A percentile compares a stretch with the other conserved stretches of the same genome.
Conservation (phyloP, 2,888 invertebrate species). For the Isoperla grammatica region DNA sequence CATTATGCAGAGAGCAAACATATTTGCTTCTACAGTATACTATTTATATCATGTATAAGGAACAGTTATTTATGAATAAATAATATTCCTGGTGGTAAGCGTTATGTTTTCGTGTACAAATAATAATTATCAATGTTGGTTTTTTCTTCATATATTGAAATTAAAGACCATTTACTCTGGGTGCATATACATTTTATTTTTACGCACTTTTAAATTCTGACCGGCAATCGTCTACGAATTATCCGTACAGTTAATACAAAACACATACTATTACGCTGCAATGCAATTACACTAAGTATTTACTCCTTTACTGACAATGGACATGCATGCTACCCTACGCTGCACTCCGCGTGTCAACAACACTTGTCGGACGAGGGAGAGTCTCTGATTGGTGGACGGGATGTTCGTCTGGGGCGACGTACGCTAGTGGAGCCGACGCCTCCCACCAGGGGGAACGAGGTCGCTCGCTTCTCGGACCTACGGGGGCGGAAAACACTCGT, state of each 20-base stretch:
- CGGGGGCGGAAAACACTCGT: background rate
- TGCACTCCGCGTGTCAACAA: conserved; percentile 18
- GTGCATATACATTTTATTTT: too few relatives aligned
- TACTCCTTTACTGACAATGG: too few relatives aligned
- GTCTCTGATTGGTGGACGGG: conserved; percentile 19
- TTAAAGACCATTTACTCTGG: too few relatives aligned
- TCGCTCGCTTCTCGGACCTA: conserved; percentile 47
- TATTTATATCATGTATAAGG: conserved; percentile 4
- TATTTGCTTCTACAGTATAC: conserved; percentile 1
- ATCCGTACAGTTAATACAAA: too few relatives aligned
- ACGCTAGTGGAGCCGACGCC: conserved; percentile 31
- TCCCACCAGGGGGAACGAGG: conserved; percentile 44
- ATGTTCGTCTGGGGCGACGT: conserved; percentile 9
- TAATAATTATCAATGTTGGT: background rate
- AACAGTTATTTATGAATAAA: conserved; percentile 8
- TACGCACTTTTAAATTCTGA: too few relatives aligned
- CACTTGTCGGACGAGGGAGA: conserved; percentile 21
- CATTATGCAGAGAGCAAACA: conserved; percentile 18
- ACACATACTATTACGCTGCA: too few relatives aligned
- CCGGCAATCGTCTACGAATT: too few relatives aligned
- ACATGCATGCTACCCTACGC: background rate
- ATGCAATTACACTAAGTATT: too few relatives aligned
- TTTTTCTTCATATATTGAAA: too few relatives aligned
- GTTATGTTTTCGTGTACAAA: conserved; percentile 29
- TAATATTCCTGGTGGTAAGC: conserved; percentile 26